A percentile compares a stretch with the other conserved stretches of the same genome.
These are phyloP conservation scores for Coleophora deauratella DNA, from an alignment of 2,888 invertebrate species.

Conservation along the genomic window DNA sequence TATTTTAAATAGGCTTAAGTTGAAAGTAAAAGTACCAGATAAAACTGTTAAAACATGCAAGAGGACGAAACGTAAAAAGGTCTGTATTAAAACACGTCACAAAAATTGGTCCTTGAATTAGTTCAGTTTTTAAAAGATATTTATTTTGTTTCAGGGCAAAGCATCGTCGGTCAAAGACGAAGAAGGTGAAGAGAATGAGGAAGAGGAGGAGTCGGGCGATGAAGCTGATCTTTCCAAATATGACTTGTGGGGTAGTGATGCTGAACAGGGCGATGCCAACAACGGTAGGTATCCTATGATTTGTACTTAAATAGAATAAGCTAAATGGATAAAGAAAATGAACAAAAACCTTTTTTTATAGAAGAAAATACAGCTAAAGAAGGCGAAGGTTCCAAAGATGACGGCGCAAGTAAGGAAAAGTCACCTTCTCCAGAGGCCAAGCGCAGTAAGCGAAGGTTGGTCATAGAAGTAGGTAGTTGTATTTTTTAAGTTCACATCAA, in stretches of 20 bases:
- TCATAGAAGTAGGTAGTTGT: conserved; percentile 23
- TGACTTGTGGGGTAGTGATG: conserved; percentile 82
- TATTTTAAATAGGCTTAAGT: conserved; percentile 59
- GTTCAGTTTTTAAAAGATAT: neutral
- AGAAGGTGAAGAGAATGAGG: conserved; percentile 67
- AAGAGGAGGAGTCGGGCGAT: conserved; percentile 76
- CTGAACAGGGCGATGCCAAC: conserved; percentile 59
- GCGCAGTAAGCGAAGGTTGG: conserved; percentile 49
- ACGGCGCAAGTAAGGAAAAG: conserved; percentile 34
- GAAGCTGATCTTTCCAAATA: conserved; percentile 84
- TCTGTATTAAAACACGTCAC: conserved; percentile 37
- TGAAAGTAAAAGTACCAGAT: conserved; percentile 49
- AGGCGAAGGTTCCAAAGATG: conserved; percentile 38
- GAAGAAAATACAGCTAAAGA: conserved; percentile 30
- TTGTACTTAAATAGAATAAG: neutral
- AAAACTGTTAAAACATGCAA: conserved; percentile 36
- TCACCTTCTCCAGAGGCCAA: conserved; percentile 34
- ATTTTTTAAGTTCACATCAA: neutral
- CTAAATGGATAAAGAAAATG: no score
- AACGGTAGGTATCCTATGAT: conserved; percentile 26
- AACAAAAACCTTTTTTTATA: no score
- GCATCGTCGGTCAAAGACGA: conserved; percentile 45
- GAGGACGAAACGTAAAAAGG: conserved; percentile 47
- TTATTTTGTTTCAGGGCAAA: conserved; percentile 55
- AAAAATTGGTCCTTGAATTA: neutral